These are phyloP conservation scores for Xiphophorus couchianus DNA, from an alignment of 2,113 vertebrate species.

Conservation along the genomic window DNA sequence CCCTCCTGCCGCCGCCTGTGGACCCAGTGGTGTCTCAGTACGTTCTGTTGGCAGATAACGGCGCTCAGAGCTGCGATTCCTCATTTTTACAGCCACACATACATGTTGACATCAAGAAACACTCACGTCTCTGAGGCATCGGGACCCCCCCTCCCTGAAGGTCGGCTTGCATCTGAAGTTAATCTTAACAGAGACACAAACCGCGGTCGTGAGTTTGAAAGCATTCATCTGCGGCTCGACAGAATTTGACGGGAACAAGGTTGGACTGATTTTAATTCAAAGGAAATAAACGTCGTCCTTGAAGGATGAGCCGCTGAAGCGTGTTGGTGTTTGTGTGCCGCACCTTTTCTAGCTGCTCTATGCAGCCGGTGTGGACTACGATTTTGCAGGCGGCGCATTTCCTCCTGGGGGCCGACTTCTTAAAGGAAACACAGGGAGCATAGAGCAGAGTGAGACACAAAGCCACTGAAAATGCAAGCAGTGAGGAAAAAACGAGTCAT, in stretches of 20 bases:
- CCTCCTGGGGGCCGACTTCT: constrained; percentile 95
- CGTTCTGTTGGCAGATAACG: constrained; percentile 80
- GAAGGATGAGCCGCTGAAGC: constrained; percentile 5
- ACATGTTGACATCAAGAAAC: neutral
- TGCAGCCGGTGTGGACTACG: constrained; percentile 92
- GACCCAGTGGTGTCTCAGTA: constrained; percentile 96
- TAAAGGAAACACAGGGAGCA: constrained; percentile 67
- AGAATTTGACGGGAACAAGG: neutral
- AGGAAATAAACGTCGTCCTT: constrained; percentile 1
- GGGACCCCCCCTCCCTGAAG: constrained; percentile 93
- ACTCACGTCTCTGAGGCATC: constrained; percentile 93
- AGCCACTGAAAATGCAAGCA: constrained; percentile 7
- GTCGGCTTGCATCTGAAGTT: constrained; percentile 98
- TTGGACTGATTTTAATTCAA: constrained; percentile 1
- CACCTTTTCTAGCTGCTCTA: constrained; percentile 97
- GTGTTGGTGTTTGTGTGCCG: neutral
- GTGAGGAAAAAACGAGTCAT: neutral
- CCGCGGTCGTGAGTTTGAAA: neutral
- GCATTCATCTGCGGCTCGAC: neutral
- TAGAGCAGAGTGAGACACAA: constrained; percentile 39
- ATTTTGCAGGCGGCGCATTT: constrained; percentile 98
- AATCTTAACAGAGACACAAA: constrained; percentile 82
- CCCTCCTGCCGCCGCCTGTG: constrained; percentile 95
- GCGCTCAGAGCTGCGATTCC: neutral
- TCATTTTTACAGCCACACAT: neutral